phyloP scores from a whole-genome alignment of 2,113 vertebrate species.

The Mugil cephalus region DNA sequence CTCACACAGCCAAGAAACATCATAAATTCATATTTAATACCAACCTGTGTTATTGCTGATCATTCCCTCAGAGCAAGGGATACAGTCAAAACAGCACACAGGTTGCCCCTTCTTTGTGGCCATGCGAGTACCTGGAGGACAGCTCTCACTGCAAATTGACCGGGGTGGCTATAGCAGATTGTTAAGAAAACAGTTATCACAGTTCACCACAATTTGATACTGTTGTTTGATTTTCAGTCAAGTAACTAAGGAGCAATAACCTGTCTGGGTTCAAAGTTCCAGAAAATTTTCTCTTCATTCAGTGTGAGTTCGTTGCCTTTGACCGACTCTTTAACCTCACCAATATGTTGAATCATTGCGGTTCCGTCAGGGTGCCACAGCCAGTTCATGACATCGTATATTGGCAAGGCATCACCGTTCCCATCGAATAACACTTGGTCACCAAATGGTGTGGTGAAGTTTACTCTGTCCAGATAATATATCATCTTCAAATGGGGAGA shows the following conservation, averaged over 20 bases:
- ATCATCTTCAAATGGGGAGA: neutral
- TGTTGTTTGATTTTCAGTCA: neutral
- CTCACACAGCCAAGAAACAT: too few relatives aligned
- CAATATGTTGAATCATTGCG: conserved; percentile 65
- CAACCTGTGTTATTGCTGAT: conserved; percentile 79
- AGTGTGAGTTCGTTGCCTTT: conserved; percentile 68
- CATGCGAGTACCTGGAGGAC: conserved; percentile 79
- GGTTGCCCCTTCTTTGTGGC: conserved; percentile 81
- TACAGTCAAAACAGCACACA: conserved; percentile 85
- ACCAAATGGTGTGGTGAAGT: conserved; percentile 60
- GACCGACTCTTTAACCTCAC: conserved; percentile 68
- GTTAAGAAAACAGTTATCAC: too few relatives aligned
- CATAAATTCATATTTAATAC: neutral
- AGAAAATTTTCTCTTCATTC: conserved; percentile 54
- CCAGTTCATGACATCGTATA: conserved; percentile 84
- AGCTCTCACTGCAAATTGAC: conserved; percentile 83
- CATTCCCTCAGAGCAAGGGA: conserved; percentile 84
- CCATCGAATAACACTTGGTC: conserved; percentile 80
- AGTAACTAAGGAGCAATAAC: neutral
- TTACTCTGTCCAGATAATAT: conserved; percentile 31
- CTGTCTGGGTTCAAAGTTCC: conserved; percentile 32
- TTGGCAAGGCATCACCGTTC: conserved; percentile 79
- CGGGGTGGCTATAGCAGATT: conserved; percentile 65
- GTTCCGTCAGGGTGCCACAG: conserved; percentile 63
- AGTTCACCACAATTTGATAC: too few relatives aligned